Conservation (phyloP, 2,113 vertebrate genomes). For the Sylvilagus bachmani region DNA sequence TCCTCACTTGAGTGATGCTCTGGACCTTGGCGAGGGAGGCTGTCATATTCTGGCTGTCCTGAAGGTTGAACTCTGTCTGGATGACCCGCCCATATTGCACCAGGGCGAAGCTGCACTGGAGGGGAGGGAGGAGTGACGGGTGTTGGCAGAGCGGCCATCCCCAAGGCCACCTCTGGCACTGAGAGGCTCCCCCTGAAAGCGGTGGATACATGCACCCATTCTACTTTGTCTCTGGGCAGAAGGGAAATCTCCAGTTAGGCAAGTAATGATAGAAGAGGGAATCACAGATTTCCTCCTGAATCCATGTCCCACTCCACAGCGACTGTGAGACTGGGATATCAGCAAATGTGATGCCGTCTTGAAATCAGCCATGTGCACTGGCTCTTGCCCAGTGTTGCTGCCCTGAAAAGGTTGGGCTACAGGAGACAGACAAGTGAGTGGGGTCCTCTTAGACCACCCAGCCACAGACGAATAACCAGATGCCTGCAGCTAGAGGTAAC, state of each 20-base stretch:
- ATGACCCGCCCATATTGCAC: conserved; percentile 87
- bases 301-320: background rate
- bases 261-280: background rate
- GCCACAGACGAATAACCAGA: background rate
- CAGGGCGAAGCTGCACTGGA: conserved; percentile 90
- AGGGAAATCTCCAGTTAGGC: background rate
- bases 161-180: background rate
- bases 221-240: background rate
- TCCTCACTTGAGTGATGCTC: conserved; percentile 84
- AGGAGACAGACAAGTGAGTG: background rate
- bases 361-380: background rate
- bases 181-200: background rate
- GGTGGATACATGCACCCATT: background rate
- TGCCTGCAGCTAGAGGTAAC: background rate
- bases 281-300: background rate
- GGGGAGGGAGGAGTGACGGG: background rate
- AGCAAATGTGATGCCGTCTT: background rate
- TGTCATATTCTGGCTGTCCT: conserved; percentile 74
- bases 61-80: conserved; percentile 88
- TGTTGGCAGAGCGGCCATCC: background rate
- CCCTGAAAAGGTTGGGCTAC: background rate
- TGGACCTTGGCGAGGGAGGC: conserved; percentile 83
- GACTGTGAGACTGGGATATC: background rate
- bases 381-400: background rate
- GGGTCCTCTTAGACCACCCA: background rate